Conservation (phyloP, 2,888 invertebrate genomes). For the Ochropleura leucogaster region DNA sequence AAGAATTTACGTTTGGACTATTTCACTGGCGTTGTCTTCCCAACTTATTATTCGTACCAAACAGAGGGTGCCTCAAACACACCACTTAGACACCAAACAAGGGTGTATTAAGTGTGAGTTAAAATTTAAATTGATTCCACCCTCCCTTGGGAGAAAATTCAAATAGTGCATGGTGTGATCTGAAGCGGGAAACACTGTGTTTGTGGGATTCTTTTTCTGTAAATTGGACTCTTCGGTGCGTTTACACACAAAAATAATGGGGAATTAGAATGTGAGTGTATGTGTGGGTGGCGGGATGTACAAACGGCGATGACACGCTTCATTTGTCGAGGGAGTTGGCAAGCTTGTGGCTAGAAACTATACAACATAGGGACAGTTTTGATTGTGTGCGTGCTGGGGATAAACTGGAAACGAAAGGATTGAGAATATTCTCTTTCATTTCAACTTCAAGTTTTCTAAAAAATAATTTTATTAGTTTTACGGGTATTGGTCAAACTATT, state of each 20-base stretch:
- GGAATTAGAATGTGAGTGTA: constrained; percentile 71
- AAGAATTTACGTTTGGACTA: constrained; percentile 73
- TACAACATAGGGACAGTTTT: constrained; percentile 15
- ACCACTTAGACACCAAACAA: constrained; percentile 91
- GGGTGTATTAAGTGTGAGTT: constrained; percentile 91
- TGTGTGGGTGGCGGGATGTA: constrained; percentile 72
- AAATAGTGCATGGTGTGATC: constrained; percentile 89
- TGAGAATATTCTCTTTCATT: background rate
- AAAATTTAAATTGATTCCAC: constrained; percentile 91
- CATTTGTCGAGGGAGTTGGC: constrained; percentile 78
- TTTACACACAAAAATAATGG: constrained; percentile 83
- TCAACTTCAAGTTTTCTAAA: background rate
- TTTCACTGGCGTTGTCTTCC: constrained; percentile 82
- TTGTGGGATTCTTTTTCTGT: constrained; percentile 89
- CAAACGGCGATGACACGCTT: constrained; percentile 80
- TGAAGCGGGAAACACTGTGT: constrained; percentile 86
- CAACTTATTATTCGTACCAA: constrained; percentile 88
- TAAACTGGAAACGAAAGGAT: constrained; percentile 19
- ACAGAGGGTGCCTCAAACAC: constrained; percentile 89
- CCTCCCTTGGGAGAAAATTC: constrained; percentile 87
- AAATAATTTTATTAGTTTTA: constrained; percentile 2
- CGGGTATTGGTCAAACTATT: background rate
- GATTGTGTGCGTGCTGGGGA: constrained; percentile 30
- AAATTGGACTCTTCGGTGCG: constrained; percentile 89
- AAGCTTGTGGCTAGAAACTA: constrained; percentile 36